Percentiles rank a stretch among this genome's conserved stretches.
Evolutionary conservation across 1,140 invertebrate genomes (phyloP).

Genomic region (Maconellicoccus hirsutus): DNA sequence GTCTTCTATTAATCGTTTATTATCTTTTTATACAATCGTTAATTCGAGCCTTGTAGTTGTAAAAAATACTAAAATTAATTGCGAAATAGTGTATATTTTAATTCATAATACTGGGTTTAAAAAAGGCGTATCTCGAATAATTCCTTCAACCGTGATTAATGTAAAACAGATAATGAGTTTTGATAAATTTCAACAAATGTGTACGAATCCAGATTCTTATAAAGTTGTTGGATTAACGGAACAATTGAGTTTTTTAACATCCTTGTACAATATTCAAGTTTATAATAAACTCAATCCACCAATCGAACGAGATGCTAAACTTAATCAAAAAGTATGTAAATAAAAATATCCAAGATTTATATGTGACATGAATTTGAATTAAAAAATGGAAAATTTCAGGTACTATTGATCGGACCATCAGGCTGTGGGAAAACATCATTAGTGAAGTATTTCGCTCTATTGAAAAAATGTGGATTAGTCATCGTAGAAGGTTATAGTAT

Average conservation of each 20-base stretch:
- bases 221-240: neutral
- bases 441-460: constrained; percentile 25
- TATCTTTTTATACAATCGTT: neutral
- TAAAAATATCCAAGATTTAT: neutral
- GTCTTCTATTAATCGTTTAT: neutral
- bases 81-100: neutral
- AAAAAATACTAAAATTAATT: neutral
- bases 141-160: neutral
- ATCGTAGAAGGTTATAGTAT: constrained; percentile 27
- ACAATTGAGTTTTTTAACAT: neutral
- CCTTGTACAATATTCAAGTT: neutral
- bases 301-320: neutral
- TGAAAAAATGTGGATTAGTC: constrained; percentile 25
- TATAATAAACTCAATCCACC: neutral
- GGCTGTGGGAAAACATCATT: constrained; percentile 31
- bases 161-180: neutral
- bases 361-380: neutral
- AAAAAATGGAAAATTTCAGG: constrained; percentile 1
- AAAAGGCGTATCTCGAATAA: neutral
- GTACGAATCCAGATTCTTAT: neutral
- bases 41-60: neutral
- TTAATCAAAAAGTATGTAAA: neutral
- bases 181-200: neutral
- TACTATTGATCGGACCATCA: constrained; percentile 30
- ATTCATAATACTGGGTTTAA: neutral